Conservation (phyloP, 1,140 invertebrate species). For the Neodiprion virginianus region DNA sequence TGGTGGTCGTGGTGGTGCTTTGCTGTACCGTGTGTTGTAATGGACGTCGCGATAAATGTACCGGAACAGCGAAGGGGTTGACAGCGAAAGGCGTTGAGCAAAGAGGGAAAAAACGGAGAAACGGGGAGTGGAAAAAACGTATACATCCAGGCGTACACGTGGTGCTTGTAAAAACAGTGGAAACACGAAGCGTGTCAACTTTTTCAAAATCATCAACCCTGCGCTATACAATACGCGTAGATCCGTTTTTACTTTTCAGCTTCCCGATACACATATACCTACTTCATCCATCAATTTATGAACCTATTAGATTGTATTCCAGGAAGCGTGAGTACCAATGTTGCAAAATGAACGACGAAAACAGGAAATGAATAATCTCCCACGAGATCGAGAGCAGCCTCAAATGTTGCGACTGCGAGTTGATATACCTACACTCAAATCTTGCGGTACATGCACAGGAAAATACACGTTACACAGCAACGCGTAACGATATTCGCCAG, state of each 20-base stretch:
- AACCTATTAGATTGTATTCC: background rate
- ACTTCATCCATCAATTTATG: background rate
- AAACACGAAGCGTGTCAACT: background rate
- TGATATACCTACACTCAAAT: too few relatives aligned
- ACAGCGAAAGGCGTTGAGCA: background rate
- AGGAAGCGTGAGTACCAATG: background rate
- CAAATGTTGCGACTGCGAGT: too few relatives aligned
- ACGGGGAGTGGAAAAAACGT: too few relatives aligned
- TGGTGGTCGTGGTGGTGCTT: too few relatives aligned
- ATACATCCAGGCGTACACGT: background rate
- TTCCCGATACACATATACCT: background rate
- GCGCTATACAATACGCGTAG: too few relatives aligned
- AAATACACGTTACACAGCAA: too few relatives aligned
- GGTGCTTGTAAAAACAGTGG: background rate
- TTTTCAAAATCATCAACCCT: background rate
- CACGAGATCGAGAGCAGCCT: too few relatives aligned
- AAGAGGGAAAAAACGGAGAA: background rate
- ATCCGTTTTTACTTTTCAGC: too few relatives aligned
- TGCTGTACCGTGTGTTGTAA: background rate
- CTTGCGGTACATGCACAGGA: too few relatives aligned
- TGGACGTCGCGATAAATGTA: conserved; percentile 7
- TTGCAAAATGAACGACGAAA: too few relatives aligned
- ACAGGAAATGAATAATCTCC: too few relatives aligned
- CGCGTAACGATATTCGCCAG: too few relatives aligned
- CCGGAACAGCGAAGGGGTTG: conserved; percentile 3